These are phyloP conservation scores for Camptogramma bilineatum DNA, from an alignment of 2,888 invertebrate genomes.

Conservation along the genomic window DNA sequence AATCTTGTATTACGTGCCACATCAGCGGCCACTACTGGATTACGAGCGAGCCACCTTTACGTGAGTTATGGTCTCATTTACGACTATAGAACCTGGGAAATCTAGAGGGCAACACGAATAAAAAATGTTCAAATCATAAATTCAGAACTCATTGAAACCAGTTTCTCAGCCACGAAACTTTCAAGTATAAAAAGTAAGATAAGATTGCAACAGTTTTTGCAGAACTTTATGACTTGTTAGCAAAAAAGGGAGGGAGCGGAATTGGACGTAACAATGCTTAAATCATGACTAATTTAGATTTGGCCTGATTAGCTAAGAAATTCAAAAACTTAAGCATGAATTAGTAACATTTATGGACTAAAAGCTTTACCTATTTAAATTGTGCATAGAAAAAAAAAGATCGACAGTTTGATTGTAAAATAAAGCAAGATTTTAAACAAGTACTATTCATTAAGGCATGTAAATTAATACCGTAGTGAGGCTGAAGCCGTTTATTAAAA, in stretches of 20 bases:
- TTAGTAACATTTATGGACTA: conserved; percentile 37
- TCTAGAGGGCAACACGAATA: conserved; percentile 38
- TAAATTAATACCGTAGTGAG: conserved; percentile 77
- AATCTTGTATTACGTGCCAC: conserved; percentile 72
- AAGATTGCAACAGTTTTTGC: conserved; percentile 33
- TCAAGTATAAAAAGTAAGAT: conserved; percentile 18
- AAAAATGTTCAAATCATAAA: conserved; percentile 35
- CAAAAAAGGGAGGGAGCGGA: conserved; percentile 28
- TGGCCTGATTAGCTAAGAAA: conserved; percentile 37
- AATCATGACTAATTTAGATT: conserved; percentile 45
- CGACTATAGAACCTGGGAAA: conserved; percentile 58
- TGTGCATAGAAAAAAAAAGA: conserved; percentile 31
- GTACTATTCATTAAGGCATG: conserved; percentile 71
- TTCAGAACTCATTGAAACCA: conserved; percentile 16
- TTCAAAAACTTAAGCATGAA: conserved; percentile 37
- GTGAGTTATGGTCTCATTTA: conserved; percentile 70
- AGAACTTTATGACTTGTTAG: conserved; percentile 36
- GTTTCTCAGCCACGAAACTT: conserved; percentile 14
- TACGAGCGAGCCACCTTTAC: conserved; percentile 67
- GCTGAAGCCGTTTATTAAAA: conserved; percentile 83
- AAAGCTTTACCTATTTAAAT: conserved; percentile 37
- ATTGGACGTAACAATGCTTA: conserved; percentile 39
- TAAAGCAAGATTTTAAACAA: conserved; percentile 62
- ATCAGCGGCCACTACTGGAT: conserved; percentile 70
- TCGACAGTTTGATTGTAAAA: conserved; percentile 52